Conservation (phyloP, 2,888 invertebrate genomes). For the Idaea dimidiata region DNA sequence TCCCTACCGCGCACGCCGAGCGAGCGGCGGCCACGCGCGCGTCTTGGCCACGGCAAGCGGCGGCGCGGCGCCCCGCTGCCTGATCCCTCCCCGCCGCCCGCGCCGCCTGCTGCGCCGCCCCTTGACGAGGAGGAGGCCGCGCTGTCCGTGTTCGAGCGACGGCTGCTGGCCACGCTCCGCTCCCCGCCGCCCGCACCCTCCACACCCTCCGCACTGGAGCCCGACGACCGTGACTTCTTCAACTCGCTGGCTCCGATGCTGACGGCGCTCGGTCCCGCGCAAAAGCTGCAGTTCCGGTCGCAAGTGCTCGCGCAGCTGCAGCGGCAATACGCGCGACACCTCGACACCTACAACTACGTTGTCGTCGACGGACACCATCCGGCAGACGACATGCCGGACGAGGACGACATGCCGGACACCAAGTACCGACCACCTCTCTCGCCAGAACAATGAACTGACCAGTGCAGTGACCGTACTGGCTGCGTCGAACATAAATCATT, state of each 20-base stretch:
- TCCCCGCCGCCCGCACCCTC: too few species aligned
- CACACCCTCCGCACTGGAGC: constrained; percentile 10
- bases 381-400: background rate
- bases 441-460: too few species aligned
- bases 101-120: background rate
- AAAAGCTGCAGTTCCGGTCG: constrained; percentile 15
- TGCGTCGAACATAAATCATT: too few species aligned
- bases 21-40: constrained; percentile 5
- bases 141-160: constrained; percentile 2
- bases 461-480: too few species aligned
- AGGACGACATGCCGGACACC: background rate
- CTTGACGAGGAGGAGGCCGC: background rate
- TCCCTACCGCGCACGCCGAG: background rate
- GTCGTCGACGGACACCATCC: background rate
- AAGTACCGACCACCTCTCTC: too few species aligned
- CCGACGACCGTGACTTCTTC: constrained; percentile 17
- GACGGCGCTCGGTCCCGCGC: constrained; percentile 8
- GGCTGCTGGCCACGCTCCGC: background rate
- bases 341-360: too few species aligned
- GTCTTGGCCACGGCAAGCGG: constrained; percentile 5
- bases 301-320: constrained; percentile 13
- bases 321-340: background rate
- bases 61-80: background rate
- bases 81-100: background rate
- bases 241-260: constrained; percentile 16